Conservation (phyloP, 2,797 vertebrate species). For the Amphiprion clarkii region DNA sequence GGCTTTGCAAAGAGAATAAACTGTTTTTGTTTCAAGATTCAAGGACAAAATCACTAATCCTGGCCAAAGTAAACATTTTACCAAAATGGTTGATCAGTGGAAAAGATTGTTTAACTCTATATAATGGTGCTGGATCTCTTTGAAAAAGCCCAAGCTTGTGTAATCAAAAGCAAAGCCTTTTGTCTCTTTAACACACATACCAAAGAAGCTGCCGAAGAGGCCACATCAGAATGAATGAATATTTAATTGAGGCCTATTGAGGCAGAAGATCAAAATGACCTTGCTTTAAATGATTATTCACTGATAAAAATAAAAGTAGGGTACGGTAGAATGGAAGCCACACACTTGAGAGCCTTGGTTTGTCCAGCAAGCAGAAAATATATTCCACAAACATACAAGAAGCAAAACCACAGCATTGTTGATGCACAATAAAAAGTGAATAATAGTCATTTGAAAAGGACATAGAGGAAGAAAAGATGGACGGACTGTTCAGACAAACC, state of each 20-base stretch:
- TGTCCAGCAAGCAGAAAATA: conserved; percentile 76
- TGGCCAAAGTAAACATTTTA: conserved; percentile 74
- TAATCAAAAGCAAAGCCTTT: conserved; percentile 86
- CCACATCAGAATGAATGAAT: conserved; percentile 87
- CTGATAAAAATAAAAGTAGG: conserved; percentile 85
- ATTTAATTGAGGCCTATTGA: conserved; percentile 89
- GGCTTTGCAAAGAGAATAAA: conserved; percentile 52
- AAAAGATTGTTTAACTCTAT: conserved; percentile 79
- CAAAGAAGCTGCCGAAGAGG: conserved; percentile 84
- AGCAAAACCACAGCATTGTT: conserved; percentile 69
- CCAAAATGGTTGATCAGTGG: conserved; percentile 73
- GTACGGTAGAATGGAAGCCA: conserved; percentile 75
- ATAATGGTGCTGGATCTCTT: conserved; percentile 72
- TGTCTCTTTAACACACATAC: conserved; percentile 84
- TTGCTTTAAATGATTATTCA: conserved; percentile 89
- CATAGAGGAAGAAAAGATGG: not conserved
- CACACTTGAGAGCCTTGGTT: conserved; percentile 79
- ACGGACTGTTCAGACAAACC: not conserved
- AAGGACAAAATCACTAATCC: conserved; percentile 65
- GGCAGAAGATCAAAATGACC: conserved; percentile 88
- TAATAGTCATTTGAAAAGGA: conserved; percentile 9
- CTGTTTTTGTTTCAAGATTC: conserved; percentile 65
- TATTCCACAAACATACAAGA: conserved; percentile 74
- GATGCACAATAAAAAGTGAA: conserved; percentile 53
- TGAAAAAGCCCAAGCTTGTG: conserved; percentile 77